These are phyloP conservation scores for Coelopa pilipes DNA, from an alignment of 2,888 invertebrate genomes.

Conservation along the genomic window DNA sequence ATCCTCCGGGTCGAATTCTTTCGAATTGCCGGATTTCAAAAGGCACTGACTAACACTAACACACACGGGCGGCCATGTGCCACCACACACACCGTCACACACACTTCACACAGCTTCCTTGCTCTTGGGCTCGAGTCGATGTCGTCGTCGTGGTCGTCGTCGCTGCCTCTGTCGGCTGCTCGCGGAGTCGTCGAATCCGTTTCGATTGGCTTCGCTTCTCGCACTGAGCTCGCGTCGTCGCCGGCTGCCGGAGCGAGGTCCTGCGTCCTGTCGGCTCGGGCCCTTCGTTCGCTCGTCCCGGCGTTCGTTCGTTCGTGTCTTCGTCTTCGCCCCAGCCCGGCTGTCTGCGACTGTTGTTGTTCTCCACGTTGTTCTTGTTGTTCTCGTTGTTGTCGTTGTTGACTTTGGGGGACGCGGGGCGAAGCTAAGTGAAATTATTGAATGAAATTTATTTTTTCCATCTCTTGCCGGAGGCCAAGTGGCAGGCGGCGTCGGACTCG, in stretches of 20 bases:
- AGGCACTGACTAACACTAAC: too few relatives aligned
- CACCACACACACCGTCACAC: too few relatives aligned
- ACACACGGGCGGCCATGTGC: too few relatives aligned
- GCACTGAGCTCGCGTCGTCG: constrained; percentile 45
- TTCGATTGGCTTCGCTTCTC: constrained; percentile 49
- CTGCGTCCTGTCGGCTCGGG: constrained; percentile 27
- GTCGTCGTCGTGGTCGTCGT: too few relatives aligned
- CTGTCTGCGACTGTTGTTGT: not conserved
- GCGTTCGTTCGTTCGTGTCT: constrained; percentile 6
- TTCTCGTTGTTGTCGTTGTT: not conserved
- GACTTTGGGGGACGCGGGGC: not conserved
- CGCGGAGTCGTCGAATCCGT: constrained; percentile 16
- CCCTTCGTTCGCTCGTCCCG: not conserved
- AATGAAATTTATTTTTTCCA: constrained; percentile 31
- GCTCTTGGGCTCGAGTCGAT: too few relatives aligned
- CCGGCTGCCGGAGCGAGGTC: not conserved
- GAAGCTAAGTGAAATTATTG: constrained; percentile 28
- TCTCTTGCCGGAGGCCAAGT: not conserved
- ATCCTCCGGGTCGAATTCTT: too few relatives aligned
- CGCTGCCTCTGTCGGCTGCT: too few relatives aligned
- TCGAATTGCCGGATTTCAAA: too few relatives aligned
- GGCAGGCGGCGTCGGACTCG: not conserved
- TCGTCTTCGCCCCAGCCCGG: not conserved
- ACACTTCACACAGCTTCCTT: too few relatives aligned
- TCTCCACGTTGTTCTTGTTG: constrained; percentile 13